Conservation (phyloP, 2,113 vertebrate genomes). For the chimpanzee (Pan troglodytes) region DNA sequence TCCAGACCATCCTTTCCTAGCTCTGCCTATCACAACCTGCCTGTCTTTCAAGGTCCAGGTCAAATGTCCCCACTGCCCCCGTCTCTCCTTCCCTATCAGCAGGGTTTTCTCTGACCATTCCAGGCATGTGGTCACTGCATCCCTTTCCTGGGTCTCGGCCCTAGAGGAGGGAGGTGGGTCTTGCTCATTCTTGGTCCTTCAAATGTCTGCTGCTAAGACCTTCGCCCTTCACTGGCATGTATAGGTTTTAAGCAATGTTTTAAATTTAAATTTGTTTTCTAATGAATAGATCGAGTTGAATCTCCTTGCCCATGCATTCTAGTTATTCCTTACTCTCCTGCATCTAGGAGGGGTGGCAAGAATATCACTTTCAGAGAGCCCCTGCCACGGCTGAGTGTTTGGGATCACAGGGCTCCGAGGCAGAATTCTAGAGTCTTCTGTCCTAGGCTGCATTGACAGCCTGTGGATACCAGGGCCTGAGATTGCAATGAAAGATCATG, state of each 20-base stretch:
- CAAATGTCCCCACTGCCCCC: neutral
- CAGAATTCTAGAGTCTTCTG: neutral
- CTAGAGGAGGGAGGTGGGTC: neutral
- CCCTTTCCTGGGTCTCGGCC: neutral
- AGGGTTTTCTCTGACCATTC: neutral
- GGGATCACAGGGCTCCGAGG: neutral
- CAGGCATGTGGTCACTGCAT: rapidly evolving
- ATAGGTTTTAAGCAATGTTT: neutral
- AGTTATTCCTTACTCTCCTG: neutral
- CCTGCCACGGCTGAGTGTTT: neutral
- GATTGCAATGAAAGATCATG: neutral
- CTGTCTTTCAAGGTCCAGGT: neutral
- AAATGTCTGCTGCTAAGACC: neutral
- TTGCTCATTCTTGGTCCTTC: neutral
- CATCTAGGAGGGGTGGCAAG: neutral
- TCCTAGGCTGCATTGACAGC: neutral
- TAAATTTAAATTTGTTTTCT: neutral
- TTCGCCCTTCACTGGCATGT: rapidly evolving
- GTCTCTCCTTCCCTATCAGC: neutral
- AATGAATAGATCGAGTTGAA: neutral
- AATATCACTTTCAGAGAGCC: neutral
- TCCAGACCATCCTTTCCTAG: neutral
- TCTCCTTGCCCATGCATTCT: neutral
- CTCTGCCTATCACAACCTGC: neutral
- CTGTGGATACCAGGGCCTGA: neutral